Base-by-base conservation (phyloP, 2,888 invertebrate species). In the Eledone cirrhosa region DNA sequence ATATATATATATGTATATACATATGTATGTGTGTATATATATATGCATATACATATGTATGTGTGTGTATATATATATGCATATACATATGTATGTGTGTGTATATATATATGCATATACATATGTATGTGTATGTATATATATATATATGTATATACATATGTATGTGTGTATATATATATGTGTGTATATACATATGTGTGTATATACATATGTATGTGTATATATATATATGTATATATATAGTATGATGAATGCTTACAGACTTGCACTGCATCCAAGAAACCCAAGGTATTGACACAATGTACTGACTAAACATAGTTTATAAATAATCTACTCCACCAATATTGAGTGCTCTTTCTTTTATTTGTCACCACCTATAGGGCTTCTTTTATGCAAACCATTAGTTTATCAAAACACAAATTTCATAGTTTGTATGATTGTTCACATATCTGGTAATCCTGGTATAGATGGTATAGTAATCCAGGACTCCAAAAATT, bases 171-270 rank as follows among this genome's bases (percentile, higher is more conserved):
- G 24, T 69, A 69, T 69, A 69, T 69, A 69, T 69, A 69, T 69
- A 69, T 69, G 24, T 69, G 24, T 69, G 24, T 69, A 69, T 69
- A 69, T 69, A 69, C 24, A 69, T 69, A 69, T 69, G 24, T 69
- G 24, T 69, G 24, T 69, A 69, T 69, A 69, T 69, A 69, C 24
- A 69, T 53, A 53, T 53, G n/a, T 53, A 53, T 53, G n/a, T 53
- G n/a, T 53, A 53, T 53, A 53, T 53, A n/a, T n/a, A n/a, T n/a
- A n/a, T n/a, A n/a, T n/a, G n/a, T n/a, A n/a, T n/a, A n/a, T n/a
- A n/a, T n/a, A 53, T 31, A 5, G 2, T 27, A 69, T 69, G 2
- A 4, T 69, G 31, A 69, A n/a, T 69, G 29, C 69, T 27, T n/a
- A 69, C 29, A n/a, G 14, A 69, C n/a, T 16, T n/a, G 69, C 22